These are phyloP conservation scores for Perizoma affinitatum DNA, from an alignment of 2,888 invertebrate genomes.

Conservation along the genomic window DNA sequence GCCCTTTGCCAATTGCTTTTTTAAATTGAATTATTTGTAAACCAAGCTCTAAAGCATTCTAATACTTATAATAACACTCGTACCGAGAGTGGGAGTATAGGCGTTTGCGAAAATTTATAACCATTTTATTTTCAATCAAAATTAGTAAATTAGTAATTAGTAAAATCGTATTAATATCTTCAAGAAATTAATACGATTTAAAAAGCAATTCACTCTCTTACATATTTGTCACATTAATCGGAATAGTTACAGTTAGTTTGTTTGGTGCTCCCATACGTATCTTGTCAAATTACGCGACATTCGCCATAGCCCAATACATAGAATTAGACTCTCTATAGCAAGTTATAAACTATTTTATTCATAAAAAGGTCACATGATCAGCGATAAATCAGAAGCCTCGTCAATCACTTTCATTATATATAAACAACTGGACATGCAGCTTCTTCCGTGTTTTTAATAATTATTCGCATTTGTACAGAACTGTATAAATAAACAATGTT, in stretches of 20 bases:
- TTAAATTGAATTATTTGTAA: slow-evolving; percentile 82
- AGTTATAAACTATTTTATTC: too few relatives aligned
- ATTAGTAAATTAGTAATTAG: too few relatives aligned
- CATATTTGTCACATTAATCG: too few relatives aligned
- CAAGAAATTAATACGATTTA: slow-evolving; percentile 41
- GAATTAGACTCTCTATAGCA: too few relatives aligned
- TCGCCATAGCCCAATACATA: too few relatives aligned
- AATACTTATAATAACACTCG: slow-evolving; percentile 69
- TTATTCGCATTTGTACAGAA: slow-evolving; percentile 35
- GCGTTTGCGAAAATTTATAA: slow-evolving; percentile 71
- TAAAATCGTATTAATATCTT: slow-evolving; percentile 61
- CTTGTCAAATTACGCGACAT: too few relatives aligned
- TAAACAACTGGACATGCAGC: slow-evolving; percentile 24
- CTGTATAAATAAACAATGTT: slow-evolving; percentile 37
- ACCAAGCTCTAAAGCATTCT: slow-evolving; percentile 74
- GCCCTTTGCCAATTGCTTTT: slow-evolving; percentile 75
- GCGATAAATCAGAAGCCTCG: slow-evolving; percentile 25
- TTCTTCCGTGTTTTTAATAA: slow-evolving; percentile 36
- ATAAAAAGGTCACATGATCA: slow-evolving; percentile 16
- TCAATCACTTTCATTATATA: slow-evolving; percentile 37
- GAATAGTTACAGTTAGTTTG: too few relatives aligned
- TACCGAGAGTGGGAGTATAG: slow-evolving; percentile 57
- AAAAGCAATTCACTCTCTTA: slow-evolving; percentile 3
- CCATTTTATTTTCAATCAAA: slow-evolving; percentile 70
- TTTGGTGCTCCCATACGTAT: too few relatives aligned